Base-by-base conservation (phyloP, 2,888 invertebrate species). In the Pristionchus entomophagus region DNA sequence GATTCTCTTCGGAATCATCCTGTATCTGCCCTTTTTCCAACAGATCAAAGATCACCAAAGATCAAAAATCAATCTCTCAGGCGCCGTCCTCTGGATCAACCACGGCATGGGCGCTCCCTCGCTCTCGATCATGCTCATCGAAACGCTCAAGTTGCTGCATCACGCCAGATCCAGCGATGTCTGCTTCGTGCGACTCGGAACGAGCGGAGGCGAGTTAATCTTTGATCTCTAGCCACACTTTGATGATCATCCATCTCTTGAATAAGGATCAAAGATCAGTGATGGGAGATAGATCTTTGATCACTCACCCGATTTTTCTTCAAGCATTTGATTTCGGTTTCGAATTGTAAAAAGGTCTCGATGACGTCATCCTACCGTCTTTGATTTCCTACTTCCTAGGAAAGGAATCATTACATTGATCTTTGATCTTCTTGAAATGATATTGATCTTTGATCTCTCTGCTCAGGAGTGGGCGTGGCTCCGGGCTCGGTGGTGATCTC, bases 71-170 rank as follows among this genome's bases (percentile, higher is more conserved):
- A 38, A 3, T n/a, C n/a, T n/a, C 22, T 2, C 85, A 77, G 77
- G 77, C 38, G 22, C 51, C 19, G 77, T 85, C 1, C 84, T 84
- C 6, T 84, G 84, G 84, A 69, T 84, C 49, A 95, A 97, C 97
- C 99, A 99, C 94, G 99, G 99, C 86, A 99, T 99, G 97, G 99
- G 99, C 8, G 96, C 97, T 86, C 97, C 99, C 10, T 99, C 99
- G 0, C 96, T 98, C 86, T 97, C 97, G 84, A 98, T 99, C 91
- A 95, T 99, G 85, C 95, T 99, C 87, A 97, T 98, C 94, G 99
- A 99, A 95, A 95, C 97, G 88, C 97, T 98, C 93, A 99, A 99
- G 94, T 95, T 99, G 91, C 96, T 99, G 96, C 96, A 96, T 94
- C 97, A 97, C 94, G 97, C 99, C 62, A 96, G 96, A 93, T 96